A percentile compares a stretch with the other conserved stretches of the same genome.
Evolutionary conservation across 2,888 invertebrate genomes (phyloP).

Genomic region (Leptinotarsa juncta): DNA sequence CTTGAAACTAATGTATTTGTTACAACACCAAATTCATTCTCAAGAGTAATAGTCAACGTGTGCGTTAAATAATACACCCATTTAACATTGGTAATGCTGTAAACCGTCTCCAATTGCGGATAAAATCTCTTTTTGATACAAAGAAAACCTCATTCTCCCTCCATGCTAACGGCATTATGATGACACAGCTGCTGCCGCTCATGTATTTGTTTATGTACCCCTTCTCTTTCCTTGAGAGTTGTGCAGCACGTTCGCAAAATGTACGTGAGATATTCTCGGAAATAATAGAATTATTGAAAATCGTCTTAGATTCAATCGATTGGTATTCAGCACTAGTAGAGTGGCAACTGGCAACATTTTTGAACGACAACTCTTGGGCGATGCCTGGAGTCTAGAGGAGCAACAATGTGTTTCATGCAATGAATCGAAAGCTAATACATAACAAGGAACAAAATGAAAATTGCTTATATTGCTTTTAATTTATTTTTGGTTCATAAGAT

Average conservation of each 20-base stretch:
- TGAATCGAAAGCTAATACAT: too few species aligned
- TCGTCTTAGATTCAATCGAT: constrained; percentile 35
- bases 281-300: constrained; percentile 40
- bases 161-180: not conserved
- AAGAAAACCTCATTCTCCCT: not conserved
- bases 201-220: not conserved
- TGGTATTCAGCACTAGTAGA: constrained; percentile 36
- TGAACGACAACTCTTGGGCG: not conserved
- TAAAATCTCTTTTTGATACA: not conserved
- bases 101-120: not conserved
- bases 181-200: not conserved
- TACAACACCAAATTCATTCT: too few species aligned
- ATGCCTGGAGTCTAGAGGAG: not conserved
- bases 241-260: constrained; percentile 6
- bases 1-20: too few species aligned
- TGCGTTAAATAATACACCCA: too few species aligned
- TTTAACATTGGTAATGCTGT: not conserved
- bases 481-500: too few species aligned
- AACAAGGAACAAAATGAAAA: too few species aligned
- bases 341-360: not conserved
- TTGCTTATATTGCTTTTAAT: too few species aligned
- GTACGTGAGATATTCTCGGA: constrained; percentile 29
- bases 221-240: not conserved
- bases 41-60: too few species aligned
- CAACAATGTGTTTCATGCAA: too few species aligned